phyloP scores from a whole-genome alignment of 2,888 invertebrate species.

The Caenorhabditis japonica region DNA sequence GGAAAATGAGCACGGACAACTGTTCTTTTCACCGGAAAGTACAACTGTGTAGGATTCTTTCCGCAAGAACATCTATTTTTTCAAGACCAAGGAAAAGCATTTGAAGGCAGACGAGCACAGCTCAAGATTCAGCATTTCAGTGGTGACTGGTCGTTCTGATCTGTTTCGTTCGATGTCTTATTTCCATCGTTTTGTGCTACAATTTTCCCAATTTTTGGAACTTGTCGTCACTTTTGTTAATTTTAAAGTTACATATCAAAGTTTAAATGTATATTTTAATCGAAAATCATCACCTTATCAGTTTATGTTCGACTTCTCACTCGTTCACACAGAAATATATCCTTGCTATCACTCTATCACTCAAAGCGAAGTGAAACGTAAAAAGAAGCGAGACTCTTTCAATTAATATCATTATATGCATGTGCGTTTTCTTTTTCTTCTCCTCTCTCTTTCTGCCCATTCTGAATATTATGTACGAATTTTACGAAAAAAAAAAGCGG shows the following conservation, averaged over 20 bases:
- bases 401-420: slow-evolving; percentile 50
- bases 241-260: background rate
- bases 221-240: background rate
- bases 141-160: slow-evolving; percentile 21
- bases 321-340: slow-evolving; percentile 37
- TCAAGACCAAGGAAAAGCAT: no score
- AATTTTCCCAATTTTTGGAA: background rate
- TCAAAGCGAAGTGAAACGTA: slow-evolving; percentile 38
- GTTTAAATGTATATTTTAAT: no score
- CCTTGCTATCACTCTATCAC: no score
- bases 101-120: no score
- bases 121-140: slow-evolving; percentile 19
- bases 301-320: slow-evolving; percentile 34
- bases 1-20: no score
- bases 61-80: slow-evolving; percentile 15
- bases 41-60: slow-evolving; percentile 45
- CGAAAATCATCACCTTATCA: slow-evolving; percentile 42
- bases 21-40: slow-evolving; percentile 45
- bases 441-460: background rate
- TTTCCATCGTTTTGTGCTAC: background rate
- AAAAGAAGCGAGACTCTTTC: slow-evolving; percentile 46
- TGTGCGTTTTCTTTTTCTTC: slow-evolving; percentile 11
- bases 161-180: background rate
- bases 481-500: slow-evolving; percentile 27
- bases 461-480: no score